Conservation (phyloP, 2,797 vertebrate species). For the Eulemur mongoz region DNA sequence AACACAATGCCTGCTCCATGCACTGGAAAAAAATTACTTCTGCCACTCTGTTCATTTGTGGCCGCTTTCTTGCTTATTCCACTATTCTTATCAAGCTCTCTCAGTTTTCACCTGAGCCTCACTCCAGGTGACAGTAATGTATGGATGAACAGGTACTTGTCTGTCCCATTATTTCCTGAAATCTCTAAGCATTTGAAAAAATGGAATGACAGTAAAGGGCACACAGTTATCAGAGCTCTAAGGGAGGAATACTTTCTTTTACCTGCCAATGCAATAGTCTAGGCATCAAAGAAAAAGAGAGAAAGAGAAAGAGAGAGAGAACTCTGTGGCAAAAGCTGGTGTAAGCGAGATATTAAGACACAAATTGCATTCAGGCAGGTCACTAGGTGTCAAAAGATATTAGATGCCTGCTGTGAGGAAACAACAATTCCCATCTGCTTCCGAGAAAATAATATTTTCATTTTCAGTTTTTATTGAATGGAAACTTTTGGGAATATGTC, state of each 20-base stretch:
- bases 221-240: conserved; percentile 83
- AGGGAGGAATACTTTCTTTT: conserved; percentile 83
- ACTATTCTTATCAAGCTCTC: conserved; percentile 89
- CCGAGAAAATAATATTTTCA: conserved; percentile 99
- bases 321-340: conserved; percentile 90
- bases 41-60: conserved; percentile 93
- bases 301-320: conserved; percentile 85
- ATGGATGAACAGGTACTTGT: conserved; percentile 92
- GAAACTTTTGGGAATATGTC: conserved; percentile 97
- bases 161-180: conserved; percentile 89
- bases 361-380: conserved; percentile 99
- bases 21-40: conserved; percentile 89
- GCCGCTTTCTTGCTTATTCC: conserved; percentile 88
- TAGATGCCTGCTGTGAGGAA: conserved; percentile 97
- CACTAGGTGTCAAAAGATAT: conserved; percentile 98
- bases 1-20: conserved; percentile 92
- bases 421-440: conserved; percentile 99
- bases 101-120: conserved; percentile 92
- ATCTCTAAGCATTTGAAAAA: conserved; percentile 86
- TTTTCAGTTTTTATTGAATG: conserved; percentile 99
- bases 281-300: conserved; percentile 65
- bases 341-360: conserved; percentile 99
- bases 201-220: conserved; percentile 88
- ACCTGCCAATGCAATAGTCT: conserved; percentile 85
- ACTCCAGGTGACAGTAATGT: conserved; percentile 89